Conservation (phyloP, 2,888 invertebrate species). For the Rotaria socialis region DNA sequence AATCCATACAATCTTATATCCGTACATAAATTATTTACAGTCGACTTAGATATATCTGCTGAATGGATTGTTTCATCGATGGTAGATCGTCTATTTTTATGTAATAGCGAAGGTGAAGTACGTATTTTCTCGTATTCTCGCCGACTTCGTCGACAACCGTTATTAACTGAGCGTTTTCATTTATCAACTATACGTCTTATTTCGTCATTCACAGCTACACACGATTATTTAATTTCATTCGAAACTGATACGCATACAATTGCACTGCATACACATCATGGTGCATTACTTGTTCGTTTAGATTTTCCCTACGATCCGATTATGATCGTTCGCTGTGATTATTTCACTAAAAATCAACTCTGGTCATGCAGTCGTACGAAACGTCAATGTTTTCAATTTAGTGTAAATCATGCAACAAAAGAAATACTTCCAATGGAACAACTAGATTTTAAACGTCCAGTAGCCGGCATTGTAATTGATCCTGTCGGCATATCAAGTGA, state of each 20-base stretch:
- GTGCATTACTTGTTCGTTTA: neutral
- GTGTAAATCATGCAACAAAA: neutral
- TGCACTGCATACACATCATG: conserved; percentile 14
- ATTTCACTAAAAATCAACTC: neutral
- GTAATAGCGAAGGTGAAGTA: neutral
- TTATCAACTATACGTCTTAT: neutral
- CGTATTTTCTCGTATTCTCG: conserved; percentile 1
- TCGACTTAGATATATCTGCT: neutral
- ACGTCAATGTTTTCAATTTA: neutral
- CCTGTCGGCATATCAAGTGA: neutral
- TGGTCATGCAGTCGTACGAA: neutral
- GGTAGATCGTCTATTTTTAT: neutral
- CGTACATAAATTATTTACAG: neutral
- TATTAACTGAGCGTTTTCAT: neutral
- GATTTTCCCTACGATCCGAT: neutral
- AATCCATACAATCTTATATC: neutral
- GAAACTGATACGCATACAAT: neutral
- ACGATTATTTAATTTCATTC: neutral
- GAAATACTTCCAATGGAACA: neutral
- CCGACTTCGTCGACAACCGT: neutral
- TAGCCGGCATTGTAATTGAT: neutral
- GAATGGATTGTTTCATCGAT: neutral
- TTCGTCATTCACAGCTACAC: conserved; percentile 4
- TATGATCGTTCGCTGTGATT: neutral
- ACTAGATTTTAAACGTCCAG: neutral